Percentiles rank a stretch among this genome's conserved stretches.
Evolutionary conservation across 2,113 vertebrate species (phyloP).

Genomic region (Atlantisia rogersi): DNA sequence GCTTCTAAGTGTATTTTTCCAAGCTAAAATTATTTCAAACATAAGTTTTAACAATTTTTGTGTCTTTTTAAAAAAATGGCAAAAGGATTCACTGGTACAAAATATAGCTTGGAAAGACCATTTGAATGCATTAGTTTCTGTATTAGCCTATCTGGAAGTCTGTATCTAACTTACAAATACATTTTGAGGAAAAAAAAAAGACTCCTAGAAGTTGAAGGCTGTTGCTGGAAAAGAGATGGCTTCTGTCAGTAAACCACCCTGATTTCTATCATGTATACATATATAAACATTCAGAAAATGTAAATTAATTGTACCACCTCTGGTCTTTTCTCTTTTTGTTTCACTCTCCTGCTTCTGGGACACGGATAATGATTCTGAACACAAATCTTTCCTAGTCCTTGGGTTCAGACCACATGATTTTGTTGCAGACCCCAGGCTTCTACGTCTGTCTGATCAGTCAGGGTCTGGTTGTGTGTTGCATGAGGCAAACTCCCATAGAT

Average conservation of each 20-base stretch:
- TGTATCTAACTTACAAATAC: neutral
- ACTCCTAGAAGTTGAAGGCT: neutral
- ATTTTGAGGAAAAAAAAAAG: neutral
- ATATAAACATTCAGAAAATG: neutral
- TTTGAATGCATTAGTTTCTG: neutral
- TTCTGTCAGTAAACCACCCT: neutral
- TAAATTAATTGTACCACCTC: neutral
- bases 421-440: neutral
- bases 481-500: neutral
- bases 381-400: neutral
- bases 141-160: neutral
- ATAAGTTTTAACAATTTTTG: slow-evolving; percentile 57
- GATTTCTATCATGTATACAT: neutral
- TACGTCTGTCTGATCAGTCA: neutral
- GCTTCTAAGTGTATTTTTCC: slow-evolving; percentile 29
- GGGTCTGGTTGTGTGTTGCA: neutral
- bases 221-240: neutral
- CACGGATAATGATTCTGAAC: neutral
- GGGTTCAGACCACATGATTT: neutral
- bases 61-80: slow-evolving; percentile 20
- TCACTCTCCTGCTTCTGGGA: neutral
- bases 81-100: slow-evolving; percentile 31
- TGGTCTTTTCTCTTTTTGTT: neutral
- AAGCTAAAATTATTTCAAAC: slow-evolving; percentile 40
- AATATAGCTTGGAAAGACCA: neutral